These are phyloP conservation scores for Mallateleia sp. DNA, from an alignment of 2,888 invertebrate genomes.

Conservation along the genomic window DNA sequence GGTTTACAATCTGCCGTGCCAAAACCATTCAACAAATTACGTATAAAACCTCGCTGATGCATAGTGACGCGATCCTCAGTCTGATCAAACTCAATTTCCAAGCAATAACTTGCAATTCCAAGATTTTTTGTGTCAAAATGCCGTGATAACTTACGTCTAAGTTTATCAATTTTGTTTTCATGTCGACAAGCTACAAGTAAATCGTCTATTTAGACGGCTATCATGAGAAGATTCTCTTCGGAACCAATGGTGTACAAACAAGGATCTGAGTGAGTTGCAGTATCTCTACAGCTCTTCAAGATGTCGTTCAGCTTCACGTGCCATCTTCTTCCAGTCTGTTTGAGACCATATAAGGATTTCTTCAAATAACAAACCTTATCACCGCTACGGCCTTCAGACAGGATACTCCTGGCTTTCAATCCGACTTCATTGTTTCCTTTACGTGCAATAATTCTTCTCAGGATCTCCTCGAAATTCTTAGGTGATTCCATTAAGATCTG, in stretches of 20 bases:
- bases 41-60: too few species aligned
- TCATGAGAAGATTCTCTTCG: background rate
- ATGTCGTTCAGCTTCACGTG: background rate
- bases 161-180: too few species aligned
- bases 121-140: too few species aligned
- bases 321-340: constrained; percentile 59
- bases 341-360: constrained; percentile 58
- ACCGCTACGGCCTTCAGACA: constrained; percentile 8
- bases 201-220: background rate
- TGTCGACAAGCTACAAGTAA: background rate
- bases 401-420: constrained; percentile 30
- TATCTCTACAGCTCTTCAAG: background rate
- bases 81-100: too few species aligned
- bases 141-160: too few species aligned
- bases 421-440: constrained; percentile 25
- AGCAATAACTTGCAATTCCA: too few species aligned
- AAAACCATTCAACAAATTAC: too few species aligned
- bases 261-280: constrained; percentile 22
- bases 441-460: constrained; percentile 25
- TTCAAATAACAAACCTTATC: constrained; percentile 52
- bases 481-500: constrained; percentile 70
- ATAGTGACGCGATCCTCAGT: too few species aligned
- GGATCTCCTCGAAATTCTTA: constrained; percentile 8
- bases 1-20: too few species aligned
- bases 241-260: constrained; percentile 17